Conservation (phyloP, 2,888 invertebrate species). For the Hypomecis atomaria region DNA sequence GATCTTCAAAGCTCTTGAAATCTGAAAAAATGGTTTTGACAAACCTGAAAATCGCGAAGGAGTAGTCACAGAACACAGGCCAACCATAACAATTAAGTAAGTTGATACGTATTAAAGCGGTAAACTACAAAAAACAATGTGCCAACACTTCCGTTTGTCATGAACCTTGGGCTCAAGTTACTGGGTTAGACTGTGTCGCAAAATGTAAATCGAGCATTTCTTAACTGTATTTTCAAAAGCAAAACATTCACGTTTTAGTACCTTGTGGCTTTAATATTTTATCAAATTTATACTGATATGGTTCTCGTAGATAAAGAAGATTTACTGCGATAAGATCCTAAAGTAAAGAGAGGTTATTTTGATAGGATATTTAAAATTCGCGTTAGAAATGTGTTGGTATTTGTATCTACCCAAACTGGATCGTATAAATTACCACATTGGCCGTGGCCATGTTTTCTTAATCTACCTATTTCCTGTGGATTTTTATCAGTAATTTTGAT, state of each 20-base stretch:
- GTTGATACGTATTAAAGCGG: conserved; percentile 4
- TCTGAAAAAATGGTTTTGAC: no score
- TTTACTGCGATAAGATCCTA: conserved; percentile 7
- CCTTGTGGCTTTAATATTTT: background rate
- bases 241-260: background rate
- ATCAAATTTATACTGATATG: background rate
- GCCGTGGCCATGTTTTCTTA: conserved; percentile 36
- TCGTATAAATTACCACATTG: conserved; percentile 32
- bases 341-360: background rate
- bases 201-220: conserved; percentile 20
- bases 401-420: conserved; percentile 25
- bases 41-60: background rate
- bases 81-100: background rate
- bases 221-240: conserved; percentile 29
- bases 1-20: no score
- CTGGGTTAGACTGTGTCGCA: conserved; percentile 17
- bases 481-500: conserved; percentile 31
- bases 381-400: conserved; percentile 10
- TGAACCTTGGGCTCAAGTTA: conserved; percentile 29
- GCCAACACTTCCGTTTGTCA: conserved; percentile 31
- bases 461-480: conserved; percentile 38
- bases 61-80: no score
- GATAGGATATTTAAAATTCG: conserved; percentile 19
- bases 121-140: conserved; percentile 12
- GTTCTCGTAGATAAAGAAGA: background rate